Conservation (phyloP, 2,797 vertebrate genomes). For the Siniperca undulata region DNA sequence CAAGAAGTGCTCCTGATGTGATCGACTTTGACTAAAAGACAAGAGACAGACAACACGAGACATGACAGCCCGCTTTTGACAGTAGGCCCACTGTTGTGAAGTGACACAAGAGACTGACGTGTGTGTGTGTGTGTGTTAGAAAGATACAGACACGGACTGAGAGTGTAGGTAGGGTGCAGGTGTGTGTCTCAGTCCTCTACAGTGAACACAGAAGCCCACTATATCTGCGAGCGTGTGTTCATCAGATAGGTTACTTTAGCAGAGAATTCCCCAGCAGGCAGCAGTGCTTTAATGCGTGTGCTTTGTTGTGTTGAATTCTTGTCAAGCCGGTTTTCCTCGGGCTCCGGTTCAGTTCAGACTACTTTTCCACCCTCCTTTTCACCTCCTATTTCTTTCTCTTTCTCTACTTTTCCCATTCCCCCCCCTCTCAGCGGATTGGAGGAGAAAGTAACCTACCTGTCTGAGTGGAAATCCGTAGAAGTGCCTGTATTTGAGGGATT, state of each 20-base stretch:
- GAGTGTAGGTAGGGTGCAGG: constrained; percentile 42
- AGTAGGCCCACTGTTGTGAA: constrained; percentile 36
- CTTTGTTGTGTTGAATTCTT: constrained; percentile 63
- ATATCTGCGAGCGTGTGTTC: constrained; percentile 11
- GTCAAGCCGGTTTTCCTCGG: constrained; percentile 79
- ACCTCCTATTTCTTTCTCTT: not conserved
- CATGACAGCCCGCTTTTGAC: constrained; percentile 49
- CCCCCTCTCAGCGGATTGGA: not conserved
- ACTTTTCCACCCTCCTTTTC: constrained; percentile 9
- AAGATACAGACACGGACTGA: not conserved
- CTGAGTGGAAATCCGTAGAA: not conserved
- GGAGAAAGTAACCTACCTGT: constrained; percentile 58
- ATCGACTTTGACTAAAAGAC: not conserved
- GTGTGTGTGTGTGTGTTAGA: not conserved
- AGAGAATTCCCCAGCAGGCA: constrained; percentile 48
- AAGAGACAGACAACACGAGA: not conserved
- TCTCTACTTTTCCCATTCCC: not conserved
- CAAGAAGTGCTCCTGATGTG: not conserved
- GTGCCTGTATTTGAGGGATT: not conserved
- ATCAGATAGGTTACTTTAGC: constrained; percentile 27
- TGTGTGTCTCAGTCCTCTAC: constrained; percentile 22
- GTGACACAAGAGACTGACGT: constrained; percentile 2
- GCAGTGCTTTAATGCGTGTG: constrained; percentile 31
- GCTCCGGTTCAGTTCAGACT: constrained; percentile 55
- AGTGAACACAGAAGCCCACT: constrained; percentile 35